Percentiles rank a stretch among this genome's conserved stretches.
These are phyloP conservation scores for Pitta sordida DNA, from an alignment of 2,113 vertebrate species.

Conservation along the genomic window DNA sequence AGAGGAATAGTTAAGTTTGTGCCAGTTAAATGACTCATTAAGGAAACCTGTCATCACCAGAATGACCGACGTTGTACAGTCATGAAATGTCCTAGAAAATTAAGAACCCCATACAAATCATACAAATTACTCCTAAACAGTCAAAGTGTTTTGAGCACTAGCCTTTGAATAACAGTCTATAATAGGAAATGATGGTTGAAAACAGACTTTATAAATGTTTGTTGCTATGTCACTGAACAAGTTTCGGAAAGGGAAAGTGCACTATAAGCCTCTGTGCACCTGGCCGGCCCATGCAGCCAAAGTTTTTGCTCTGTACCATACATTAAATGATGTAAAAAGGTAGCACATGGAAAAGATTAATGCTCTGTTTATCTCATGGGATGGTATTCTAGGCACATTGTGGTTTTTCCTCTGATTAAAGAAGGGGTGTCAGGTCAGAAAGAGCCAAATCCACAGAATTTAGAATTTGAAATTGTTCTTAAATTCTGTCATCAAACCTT, in stretches of 20 bases:
- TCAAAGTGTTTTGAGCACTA: not conserved
- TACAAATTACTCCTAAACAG: not conserved
- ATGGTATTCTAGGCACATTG: not conserved
- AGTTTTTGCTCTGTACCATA: constrained; percentile 10
- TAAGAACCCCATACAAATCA: not conserved
- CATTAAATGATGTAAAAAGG: constrained; percentile 36
- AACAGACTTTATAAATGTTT: not conserved
- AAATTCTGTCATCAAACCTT: not conserved
- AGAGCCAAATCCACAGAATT: not conserved
- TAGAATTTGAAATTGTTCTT: not conserved
- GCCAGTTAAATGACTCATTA: not conserved
- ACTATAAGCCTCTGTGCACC: not conserved
- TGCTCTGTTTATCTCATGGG: constrained; percentile 11
- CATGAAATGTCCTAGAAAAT: constrained; percentile 30
- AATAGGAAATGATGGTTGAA: constrained; percentile 22
- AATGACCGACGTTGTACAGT: not conserved
- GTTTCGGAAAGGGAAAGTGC: not conserved
- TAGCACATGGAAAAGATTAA: constrained; percentile 18
- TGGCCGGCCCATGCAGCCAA: constrained; percentile 43
- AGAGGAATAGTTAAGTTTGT: not conserved
- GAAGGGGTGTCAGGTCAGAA: not conserved
- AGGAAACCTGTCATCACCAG: fast-evolving
- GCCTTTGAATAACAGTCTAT: not conserved
- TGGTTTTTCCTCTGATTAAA: not conserved
- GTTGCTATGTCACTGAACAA: not conserved